phyloP scores from a whole-genome alignment of 2,888 invertebrate species.

The Drosophila cognata region DNA sequence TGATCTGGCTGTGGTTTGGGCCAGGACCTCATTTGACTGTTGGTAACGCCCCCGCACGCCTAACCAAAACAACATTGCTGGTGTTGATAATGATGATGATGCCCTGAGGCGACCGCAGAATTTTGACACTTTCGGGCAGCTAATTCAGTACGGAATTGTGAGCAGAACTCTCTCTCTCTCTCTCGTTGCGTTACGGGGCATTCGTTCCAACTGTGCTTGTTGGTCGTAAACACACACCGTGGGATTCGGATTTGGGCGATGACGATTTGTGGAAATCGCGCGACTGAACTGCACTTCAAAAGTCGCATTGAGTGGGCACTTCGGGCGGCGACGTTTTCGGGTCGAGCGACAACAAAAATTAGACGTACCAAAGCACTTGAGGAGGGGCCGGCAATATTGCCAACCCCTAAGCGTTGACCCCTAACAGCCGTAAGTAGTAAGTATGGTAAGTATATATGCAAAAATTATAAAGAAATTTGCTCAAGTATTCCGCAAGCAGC shows the following conservation, averaged over 20 bases:
- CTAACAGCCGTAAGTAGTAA: conserved; percentile 27
- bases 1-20: conserved; percentile 15
- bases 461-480: conserved; percentile 61
- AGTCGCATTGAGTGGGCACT: conserved; percentile 75
- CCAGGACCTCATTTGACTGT: conserved; percentile 67
- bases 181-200: conserved; percentile 2
- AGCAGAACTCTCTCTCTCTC: not conserved
- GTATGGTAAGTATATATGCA: conserved; percentile 49
- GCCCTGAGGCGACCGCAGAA: conserved; percentile 51
- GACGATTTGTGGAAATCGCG: conserved; percentile 32
- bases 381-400: conserved; percentile 17
- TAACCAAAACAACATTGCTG: conserved; percentile 19
- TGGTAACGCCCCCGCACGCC: conserved; percentile 46
- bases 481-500: conserved; percentile 50
- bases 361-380: conserved; percentile 62
- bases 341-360: conserved; percentile 74
- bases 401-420: conserved; percentile 67
- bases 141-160: conserved; percentile 46
- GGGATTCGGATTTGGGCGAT: conserved; percentile 76
- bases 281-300: conserved; percentile 58
- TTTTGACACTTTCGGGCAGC: conserved; percentile 69
- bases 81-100: conserved; percentile 28
- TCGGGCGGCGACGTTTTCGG: conserved; percentile 73
- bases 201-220: conserved; percentile 83
- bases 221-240: conserved; percentile 85